Evolutionary conservation across 2,888 invertebrate species (phyloP).

Genomic region (Apodemia mormo): DNA sequence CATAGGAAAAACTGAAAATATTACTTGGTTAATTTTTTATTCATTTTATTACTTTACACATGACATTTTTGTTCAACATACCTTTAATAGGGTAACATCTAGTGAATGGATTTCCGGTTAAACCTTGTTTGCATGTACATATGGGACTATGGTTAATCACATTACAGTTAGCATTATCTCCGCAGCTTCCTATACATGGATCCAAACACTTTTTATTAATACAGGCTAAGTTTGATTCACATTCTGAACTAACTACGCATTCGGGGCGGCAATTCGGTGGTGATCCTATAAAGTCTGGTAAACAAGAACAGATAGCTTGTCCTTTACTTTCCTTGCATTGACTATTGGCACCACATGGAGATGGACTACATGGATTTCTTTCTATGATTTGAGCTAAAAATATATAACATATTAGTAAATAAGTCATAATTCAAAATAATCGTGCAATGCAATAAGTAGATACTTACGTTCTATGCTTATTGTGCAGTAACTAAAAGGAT

Average conservation of each 20-base stretch:
- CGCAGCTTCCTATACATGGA: slow-evolving; percentile 84
- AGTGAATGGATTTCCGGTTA: slow-evolving; percentile 90
- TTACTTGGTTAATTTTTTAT: slow-evolving; percentile 17
- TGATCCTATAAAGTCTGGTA: slow-evolving; percentile 83
- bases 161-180: slow-evolving; percentile 82
- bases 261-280: slow-evolving; percentile 88
- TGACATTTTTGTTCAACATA: slow-evolving; percentile 43
- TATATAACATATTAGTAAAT: slow-evolving; percentile 7
- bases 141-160: slow-evolving; percentile 87
- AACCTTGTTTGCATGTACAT: slow-evolving; percentile 86
- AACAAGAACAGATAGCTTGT: slow-evolving; percentile 87
- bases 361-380: slow-evolving; percentile 66
- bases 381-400: slow-evolving; percentile 59
- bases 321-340: slow-evolving; percentile 87
- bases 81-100: slow-evolving; percentile 84
- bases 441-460: slow-evolving; percentile 11
- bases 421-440: background rate
- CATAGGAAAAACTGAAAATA: slow-evolving; percentile 61
- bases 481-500: slow-evolving; percentile 84
- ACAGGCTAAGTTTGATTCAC: slow-evolving; percentile 84
- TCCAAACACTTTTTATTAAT: slow-evolving; percentile 86
- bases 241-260: slow-evolving; percentile 86
- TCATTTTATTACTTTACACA: background rate
- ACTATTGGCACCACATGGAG: slow-evolving; percentile 89
- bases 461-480: slow-evolving; percentile 72